Percentiles rank a stretch among this genome's conserved stretches.
These are phyloP conservation scores for Laticauda colubrina DNA, from an alignment of 2,113 vertebrate species.

Conservation along the genomic window DNA sequence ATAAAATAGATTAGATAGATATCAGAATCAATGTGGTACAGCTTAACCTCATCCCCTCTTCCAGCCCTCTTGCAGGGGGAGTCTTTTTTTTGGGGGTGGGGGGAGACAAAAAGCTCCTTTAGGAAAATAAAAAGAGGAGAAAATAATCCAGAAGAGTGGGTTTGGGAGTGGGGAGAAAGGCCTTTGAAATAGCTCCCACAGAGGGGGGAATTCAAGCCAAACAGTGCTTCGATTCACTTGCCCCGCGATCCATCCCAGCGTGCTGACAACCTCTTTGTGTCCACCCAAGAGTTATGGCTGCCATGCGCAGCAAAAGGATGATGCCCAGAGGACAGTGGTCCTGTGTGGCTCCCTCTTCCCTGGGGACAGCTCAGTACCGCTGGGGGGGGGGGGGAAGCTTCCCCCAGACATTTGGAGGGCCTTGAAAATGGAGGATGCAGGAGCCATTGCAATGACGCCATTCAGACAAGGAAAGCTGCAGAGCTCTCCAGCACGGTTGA, in stretches of 20 bases:
- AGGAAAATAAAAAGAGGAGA: background rate
- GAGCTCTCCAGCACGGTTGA: background rate
- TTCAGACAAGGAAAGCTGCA: background rate
- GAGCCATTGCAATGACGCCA: background rate
- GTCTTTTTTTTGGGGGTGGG: background rate
- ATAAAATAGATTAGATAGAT: too few relatives aligned
- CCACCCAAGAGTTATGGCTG: background rate
- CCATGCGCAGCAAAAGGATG: background rate
- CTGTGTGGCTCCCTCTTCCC: background rate
- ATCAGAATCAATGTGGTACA: too few relatives aligned
- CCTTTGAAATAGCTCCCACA: background rate
- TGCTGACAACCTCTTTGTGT: background rate
- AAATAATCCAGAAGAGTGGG: background rate
- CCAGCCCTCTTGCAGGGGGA: background rate
- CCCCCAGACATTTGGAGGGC: background rate
- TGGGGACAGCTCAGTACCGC: constrained; percentile 13
- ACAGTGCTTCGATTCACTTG: background rate
- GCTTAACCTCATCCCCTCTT: background rate
- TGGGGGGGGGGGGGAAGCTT: background rate
- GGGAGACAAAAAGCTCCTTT: background rate
- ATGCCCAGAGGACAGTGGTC: background rate
- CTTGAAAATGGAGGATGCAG: background rate
- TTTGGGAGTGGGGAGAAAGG: background rate
- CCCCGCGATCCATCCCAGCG: background rate
- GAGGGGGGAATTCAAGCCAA: background rate